phyloP scores from a whole-genome alignment of 2,888 invertebrate genomes.

The Lamellibrachia columna region DNA sequence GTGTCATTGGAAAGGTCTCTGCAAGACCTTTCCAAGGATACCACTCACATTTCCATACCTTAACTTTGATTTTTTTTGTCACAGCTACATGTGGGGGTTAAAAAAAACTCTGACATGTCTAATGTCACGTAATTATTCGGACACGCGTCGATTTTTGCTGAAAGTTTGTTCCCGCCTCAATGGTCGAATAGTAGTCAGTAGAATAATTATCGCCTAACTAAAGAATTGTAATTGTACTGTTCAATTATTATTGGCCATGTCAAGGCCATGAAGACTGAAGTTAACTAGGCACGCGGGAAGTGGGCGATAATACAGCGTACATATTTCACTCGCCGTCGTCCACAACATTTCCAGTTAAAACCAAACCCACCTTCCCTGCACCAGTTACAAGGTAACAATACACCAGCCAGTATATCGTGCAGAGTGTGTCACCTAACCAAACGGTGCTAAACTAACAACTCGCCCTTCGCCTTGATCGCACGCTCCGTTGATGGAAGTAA shows the following conservation, averaged over 20 bases:
- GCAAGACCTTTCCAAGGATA: no score
- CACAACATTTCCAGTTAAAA: slow-evolving; percentile 3
- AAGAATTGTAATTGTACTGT: background rate
- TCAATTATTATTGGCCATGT: background rate
- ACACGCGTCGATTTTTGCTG: no score
- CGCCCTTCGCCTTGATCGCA: background rate
- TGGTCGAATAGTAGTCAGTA: no score
- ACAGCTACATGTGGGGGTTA: no score
- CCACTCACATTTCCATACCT: no score
- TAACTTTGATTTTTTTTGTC: no score
- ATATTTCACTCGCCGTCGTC: background rate
- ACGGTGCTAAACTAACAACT: background rate
- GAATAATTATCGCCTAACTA: no score
- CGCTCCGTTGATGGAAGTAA: background rate
- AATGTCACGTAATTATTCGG: no score
- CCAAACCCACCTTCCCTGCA: background rate
- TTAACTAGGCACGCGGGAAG: background rate
- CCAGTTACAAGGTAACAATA: background rate
- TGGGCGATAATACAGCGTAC: slow-evolving; percentile 8
- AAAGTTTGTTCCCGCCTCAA: no score
- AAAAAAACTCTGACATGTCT: no score
- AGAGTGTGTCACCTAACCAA: background rate
- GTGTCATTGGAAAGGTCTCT: no score
- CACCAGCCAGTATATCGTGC: background rate
- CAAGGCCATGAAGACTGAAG: background rate